These are phyloP conservation scores for Mya arenaria DNA, from an alignment of 1,140 invertebrate species.

Conservation along the genomic window DNA sequence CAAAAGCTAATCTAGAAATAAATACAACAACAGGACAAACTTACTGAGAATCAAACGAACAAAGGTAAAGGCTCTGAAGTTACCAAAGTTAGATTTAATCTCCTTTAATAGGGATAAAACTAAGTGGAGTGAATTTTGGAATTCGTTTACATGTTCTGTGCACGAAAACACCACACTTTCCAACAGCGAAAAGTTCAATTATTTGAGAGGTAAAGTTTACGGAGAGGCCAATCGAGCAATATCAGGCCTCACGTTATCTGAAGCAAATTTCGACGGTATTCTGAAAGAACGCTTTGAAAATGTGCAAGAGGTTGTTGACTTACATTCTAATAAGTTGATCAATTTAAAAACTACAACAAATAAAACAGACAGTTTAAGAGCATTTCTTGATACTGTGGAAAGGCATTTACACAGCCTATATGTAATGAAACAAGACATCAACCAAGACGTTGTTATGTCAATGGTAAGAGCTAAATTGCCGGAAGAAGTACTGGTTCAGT, in stretches of 20 bases:
- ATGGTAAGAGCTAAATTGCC: slow-evolving; percentile 12
- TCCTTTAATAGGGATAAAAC: not conserved
- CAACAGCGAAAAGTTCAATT: slow-evolving; percentile 12
- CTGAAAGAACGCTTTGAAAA: not conserved
- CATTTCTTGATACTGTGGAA: not conserved
- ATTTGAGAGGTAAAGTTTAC: not conserved
- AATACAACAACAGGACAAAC: slow-evolving; percentile 10
- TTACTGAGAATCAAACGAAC: not conserved
- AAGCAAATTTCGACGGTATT: not conserved
- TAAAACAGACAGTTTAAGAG: slow-evolving; percentile 1
- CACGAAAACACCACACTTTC: slow-evolving; percentile 1
- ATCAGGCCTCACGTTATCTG: slow-evolving; percentile 1
- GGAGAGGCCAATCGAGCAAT: slow-evolving; percentile 7
- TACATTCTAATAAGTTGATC: not conserved
- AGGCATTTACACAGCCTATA: slow-evolving; percentile 12
- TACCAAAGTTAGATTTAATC: slow-evolving; percentile 3
- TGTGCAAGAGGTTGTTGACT: not conserved
- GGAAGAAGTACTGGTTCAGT: not conserved
- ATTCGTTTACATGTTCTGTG: slow-evolving; percentile 5
- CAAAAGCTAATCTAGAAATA: not conserved
- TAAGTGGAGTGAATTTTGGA: slow-evolving; percentile 5
- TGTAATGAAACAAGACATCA: not conserved
- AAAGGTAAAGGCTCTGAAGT: slow-evolving; percentile 8
- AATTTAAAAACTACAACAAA: not conserved
- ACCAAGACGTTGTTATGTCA: slow-evolving; percentile 5